phyloP scores from a whole-genome alignment of 2,797 vertebrate species.

The Argya squamiceps region DNA sequence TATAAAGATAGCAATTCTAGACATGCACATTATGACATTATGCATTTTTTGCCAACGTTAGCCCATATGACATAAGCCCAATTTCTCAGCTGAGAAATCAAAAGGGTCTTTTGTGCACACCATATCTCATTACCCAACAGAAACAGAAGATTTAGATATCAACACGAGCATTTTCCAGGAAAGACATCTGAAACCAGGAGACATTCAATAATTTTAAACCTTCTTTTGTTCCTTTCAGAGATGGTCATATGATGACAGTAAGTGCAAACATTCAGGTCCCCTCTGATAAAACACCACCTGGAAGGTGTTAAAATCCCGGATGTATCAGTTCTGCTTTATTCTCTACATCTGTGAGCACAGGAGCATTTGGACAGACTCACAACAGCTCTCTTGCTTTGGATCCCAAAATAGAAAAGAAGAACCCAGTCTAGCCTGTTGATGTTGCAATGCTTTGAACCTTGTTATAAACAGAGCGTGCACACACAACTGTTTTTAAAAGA shows the following conservation, averaged over 20 bases:
- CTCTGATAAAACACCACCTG: not conserved
- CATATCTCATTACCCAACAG: not conserved
- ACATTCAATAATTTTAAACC: not conserved
- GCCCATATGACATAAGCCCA: not conserved
- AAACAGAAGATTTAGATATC: not conserved
- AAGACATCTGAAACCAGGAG: not conserved
- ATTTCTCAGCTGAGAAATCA: not conserved
- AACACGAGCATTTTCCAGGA: not conserved
- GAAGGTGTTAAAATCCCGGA: constrained; percentile 3
- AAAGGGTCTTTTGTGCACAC: not conserved
- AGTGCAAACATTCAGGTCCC: not conserved
- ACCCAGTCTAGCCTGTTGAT: not conserved
- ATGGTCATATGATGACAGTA: not conserved
- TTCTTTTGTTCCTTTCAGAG: not conserved
- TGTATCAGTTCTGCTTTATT: constrained; percentile 18
- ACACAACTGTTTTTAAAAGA: not conserved
- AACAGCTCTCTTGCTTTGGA: not conserved
- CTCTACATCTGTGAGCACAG: not conserved
- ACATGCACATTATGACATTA: not conserved
- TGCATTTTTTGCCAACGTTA: not conserved
- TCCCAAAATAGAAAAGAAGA: constrained; percentile 43
- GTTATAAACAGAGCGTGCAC: not conserved
- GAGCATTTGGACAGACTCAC: not conserved
- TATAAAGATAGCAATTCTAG: not conserved
- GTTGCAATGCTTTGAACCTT: not conserved